A percentile compares a stretch with the other conserved stretches of the same genome.
Evolutionary conservation across 2,113 vertebrate species (phyloP).

Genomic region (Onychorhynchus coronatus): DNA sequence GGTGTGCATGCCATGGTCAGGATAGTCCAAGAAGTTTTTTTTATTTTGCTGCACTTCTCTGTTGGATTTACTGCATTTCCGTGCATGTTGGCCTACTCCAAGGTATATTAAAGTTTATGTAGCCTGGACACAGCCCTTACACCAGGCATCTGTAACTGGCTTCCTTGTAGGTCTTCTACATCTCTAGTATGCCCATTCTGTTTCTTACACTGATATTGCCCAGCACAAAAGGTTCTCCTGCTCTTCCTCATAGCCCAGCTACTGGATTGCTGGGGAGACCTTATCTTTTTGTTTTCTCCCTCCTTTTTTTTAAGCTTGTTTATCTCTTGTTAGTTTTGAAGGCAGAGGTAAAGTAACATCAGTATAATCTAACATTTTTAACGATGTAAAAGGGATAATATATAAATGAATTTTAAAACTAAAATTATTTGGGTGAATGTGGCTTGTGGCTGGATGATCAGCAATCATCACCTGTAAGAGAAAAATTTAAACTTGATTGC

Average conservation of each 20-base stretch:
- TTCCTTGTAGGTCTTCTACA: neutral
- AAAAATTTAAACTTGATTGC: neutral
- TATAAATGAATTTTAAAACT: neutral
- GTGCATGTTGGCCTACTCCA: neutral
- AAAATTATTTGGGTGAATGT: neutral
- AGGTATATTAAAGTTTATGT: neutral
- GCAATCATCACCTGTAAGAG: neutral
- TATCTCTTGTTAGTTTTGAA: neutral
- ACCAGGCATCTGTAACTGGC: neutral
- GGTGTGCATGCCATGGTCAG: neutral
- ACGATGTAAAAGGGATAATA: neutral
- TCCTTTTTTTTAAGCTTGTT: neutral
- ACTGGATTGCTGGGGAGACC: neutral
- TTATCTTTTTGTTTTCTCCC: neutral
- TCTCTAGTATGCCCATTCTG: too few relatives aligned
- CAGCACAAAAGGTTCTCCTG: neutral
- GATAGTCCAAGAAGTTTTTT: neutral
- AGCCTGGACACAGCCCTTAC: neutral
- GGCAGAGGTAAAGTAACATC: neutral
- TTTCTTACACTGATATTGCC: neutral
- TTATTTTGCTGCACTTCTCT: neutral
- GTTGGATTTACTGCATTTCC: neutral
- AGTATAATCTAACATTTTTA: neutral
- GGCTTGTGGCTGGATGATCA: neutral
- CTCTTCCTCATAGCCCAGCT: neutral